Conservation (phyloP, 2,113 vertebrate genomes). For the Silurus asotus region DNA sequence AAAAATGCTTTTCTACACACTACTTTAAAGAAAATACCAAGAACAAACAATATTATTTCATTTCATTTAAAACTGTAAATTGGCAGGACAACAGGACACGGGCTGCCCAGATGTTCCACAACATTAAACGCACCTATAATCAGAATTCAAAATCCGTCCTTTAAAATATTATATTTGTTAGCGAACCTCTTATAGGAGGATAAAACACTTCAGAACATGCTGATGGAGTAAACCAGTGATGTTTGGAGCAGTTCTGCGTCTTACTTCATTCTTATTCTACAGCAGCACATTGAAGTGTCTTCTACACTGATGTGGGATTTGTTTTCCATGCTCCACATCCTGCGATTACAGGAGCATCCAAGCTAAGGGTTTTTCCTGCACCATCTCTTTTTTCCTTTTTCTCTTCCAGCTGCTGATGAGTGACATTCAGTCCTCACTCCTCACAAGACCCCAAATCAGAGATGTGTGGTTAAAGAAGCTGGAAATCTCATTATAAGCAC, state of each 20-base stretch:
- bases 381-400: not conserved
- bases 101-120: not conserved
- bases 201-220: not conserved
- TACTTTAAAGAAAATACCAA: too few species aligned
- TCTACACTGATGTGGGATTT: not conserved
- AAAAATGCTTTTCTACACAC: too few species aligned
- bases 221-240: not conserved
- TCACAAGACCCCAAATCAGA: not conserved
- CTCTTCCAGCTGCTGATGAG: not conserved
- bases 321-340: not conserved
- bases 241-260: not conserved
- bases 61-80: not conserved
- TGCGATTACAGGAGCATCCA: not conserved
- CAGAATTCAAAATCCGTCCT: not conserved
- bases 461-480: not conserved
- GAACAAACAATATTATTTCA: too few species aligned
- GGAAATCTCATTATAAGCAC: not conserved
- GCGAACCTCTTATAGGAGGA: not conserved
- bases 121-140: not conserved
- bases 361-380: not conserved
- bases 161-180: not conserved
- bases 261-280: not conserved
- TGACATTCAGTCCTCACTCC: not conserved
- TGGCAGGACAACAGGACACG: not conserved
- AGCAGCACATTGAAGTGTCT: not conserved